These are phyloP conservation scores for Agrochola circellaris DNA, from an alignment of 2,888 invertebrate species.

Conservation along the genomic window DNA sequence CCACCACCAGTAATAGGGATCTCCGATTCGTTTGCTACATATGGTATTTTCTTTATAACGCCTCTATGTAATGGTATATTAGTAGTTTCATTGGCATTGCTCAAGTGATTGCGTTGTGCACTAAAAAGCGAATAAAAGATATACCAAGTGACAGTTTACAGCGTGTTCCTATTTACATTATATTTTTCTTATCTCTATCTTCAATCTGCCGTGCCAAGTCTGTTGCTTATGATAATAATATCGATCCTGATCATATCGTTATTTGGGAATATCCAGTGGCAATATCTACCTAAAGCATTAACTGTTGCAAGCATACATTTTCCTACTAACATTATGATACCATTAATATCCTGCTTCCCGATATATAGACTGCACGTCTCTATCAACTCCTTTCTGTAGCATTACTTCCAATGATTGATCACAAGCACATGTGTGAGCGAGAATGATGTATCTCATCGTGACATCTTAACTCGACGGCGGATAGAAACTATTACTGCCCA, in stretches of 20 bases:
- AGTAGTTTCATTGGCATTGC: neutral
- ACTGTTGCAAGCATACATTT: neutral
- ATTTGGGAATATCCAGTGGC: too few relatives aligned
- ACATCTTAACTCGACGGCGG: constrained; percentile 34
- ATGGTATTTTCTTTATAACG: neutral
- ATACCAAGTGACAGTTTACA: neutral
- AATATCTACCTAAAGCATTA: neutral
- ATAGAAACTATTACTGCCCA: constrained; percentile 30
- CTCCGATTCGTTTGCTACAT: neutral
- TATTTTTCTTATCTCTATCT: neutral
- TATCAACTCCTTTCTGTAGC: constrained; percentile 1
- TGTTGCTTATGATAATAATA: neutral
- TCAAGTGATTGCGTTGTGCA: neutral
- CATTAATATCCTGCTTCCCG: neutral
- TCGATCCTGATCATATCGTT: too few relatives aligned
- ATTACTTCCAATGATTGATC: constrained; percentile 40
- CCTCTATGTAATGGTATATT: neutral
- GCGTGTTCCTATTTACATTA: neutral
- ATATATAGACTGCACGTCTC: constrained; percentile 15
- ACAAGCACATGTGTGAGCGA: constrained; percentile 15
- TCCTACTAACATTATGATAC: neutral
- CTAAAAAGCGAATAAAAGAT: neutral
- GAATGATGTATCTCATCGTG: constrained; percentile 27
- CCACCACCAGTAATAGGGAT: neutral
- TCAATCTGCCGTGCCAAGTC: neutral